phyloP scores from a whole-genome alignment of 2,113 vertebrate genomes.

The Turnix velox region DNA sequence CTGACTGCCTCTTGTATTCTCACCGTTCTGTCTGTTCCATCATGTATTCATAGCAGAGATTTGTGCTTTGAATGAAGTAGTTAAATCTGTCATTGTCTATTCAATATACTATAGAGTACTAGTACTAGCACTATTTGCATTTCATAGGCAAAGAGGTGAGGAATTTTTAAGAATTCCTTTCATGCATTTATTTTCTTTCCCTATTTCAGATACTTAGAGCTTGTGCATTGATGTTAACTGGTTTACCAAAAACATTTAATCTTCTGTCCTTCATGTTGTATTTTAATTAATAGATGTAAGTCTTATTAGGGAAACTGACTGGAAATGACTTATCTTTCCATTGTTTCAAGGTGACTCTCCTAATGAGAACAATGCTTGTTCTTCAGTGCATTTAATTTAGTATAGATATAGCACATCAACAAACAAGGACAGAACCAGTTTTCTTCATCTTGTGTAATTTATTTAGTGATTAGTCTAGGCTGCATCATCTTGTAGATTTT shows the following conservation, averaged over 20 bases:
- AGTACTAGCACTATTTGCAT: not conserved
- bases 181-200: not conserved
- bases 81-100: not conserved
- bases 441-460: not conserved
- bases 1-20: not conserved
- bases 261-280: not conserved
- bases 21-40: not conserved
- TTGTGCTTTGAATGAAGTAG: not conserved
- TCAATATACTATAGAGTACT: not conserved
- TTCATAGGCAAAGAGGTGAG: not conserved
- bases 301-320: not conserved
- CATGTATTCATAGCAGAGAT: not conserved
- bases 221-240: not conserved
- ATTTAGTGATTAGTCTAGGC: not conserved
- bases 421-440: not conserved
- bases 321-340: slow-evolving; percentile 11
- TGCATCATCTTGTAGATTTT: not conserved
- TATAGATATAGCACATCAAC: not conserved
- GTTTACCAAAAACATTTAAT: not conserved
- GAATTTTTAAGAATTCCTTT: not conserved
- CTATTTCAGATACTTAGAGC: not conserved
- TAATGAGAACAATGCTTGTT: slow-evolving; percentile 12
- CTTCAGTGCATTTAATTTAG: not conserved
- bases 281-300: not conserved
- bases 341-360: slow-evolving; percentile 35